phyloP scores from a whole-genome alignment of 1,140 invertebrate genomes.

The Mylabris phalerata region DNA sequence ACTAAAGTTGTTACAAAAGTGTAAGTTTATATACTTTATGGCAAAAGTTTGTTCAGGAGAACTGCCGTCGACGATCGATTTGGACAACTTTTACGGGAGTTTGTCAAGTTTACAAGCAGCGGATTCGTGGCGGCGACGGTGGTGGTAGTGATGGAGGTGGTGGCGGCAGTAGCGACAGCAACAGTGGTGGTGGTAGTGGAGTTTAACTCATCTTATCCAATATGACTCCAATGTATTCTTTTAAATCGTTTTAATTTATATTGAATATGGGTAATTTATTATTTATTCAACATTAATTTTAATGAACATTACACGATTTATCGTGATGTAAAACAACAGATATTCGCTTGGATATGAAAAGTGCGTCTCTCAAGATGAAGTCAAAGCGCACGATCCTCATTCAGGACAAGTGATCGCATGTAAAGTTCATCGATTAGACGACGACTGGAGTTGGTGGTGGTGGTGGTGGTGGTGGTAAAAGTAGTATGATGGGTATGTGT shows the following conservation, averaged over 20 bases:
- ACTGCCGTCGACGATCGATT: conserved; percentile 25
- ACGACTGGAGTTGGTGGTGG: not conserved
- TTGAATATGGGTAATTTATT: conserved; percentile 1
- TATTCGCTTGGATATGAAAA: no score
- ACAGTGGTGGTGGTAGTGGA: no score
- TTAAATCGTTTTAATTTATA: no score
- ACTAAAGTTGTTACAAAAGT: conserved; percentile 43
- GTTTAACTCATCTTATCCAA: no score
- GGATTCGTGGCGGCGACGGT: conserved; percentile 3
- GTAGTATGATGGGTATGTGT: not conserved
- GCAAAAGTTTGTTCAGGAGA: conserved; percentile 39
- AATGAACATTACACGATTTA: no score
- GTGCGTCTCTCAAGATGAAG: no score
- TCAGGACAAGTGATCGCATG: conserved; percentile 13
- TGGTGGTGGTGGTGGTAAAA: conserved; percentile 2
- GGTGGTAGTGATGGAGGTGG: not conserved
- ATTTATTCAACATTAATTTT: no score
- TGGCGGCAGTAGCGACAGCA: no score
- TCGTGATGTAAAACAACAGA: no score
- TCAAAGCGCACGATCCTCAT: not conserved
- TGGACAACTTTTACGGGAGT: conserved; percentile 15
- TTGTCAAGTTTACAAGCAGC: conserved; percentile 7
- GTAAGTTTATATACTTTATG: conserved; percentile 43
- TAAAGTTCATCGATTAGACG: conserved; percentile 15
- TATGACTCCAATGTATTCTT: no score